Conservation (phyloP, 2,888 invertebrate genomes). For the Macrophya annulata region DNA sequence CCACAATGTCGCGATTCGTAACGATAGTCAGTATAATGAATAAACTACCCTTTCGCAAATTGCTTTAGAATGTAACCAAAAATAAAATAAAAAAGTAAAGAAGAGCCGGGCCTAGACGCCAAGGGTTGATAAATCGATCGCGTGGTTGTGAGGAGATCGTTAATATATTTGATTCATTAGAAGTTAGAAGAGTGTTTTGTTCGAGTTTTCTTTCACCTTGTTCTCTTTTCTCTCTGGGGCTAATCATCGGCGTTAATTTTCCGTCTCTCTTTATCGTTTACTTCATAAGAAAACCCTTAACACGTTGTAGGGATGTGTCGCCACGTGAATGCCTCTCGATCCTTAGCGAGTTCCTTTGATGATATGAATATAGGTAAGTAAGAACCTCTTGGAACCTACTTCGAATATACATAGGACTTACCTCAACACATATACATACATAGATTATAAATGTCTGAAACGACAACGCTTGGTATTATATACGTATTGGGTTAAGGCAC, state of each 20-base stretch:
- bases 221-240: neutral
- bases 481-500: neutral
- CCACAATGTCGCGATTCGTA: neutral
- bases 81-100: neutral
- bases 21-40: slow-evolving; percentile 13
- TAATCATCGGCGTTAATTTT: neutral
- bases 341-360: slow-evolving; percentile 6
- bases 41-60: neutral
- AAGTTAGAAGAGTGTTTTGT: neutral
- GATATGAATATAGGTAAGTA: neutral
- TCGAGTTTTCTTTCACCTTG: neutral
- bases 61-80: neutral
- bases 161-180: neutral
- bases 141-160: neutral
- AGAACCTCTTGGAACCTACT: neutral
- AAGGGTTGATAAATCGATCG: neutral
- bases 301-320: neutral
- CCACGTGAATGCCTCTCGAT: neutral
- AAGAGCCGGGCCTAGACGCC: neutral
- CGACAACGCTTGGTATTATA: too few species aligned
- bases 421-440: neutral
- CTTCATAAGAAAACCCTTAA: neutral
- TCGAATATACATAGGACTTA: neutral
- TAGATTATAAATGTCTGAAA: neutral
- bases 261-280: neutral